Conservation (phyloP, 2,113 vertebrate genomes). For the Rhea pennata region DNA sequence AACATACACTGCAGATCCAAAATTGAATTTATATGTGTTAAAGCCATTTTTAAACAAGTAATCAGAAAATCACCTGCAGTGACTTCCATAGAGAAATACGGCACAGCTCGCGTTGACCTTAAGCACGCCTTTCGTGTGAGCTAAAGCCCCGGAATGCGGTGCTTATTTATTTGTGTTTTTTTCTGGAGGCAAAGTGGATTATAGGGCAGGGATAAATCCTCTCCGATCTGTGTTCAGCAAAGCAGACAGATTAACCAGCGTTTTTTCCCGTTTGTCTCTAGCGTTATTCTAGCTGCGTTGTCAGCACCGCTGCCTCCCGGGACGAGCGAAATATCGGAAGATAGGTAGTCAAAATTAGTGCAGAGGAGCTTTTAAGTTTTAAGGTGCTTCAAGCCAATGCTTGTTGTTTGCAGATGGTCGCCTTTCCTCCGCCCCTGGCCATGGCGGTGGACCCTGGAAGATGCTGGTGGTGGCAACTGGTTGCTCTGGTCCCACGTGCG, state of each 20-base stretch:
- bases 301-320: not conserved
- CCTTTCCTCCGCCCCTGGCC: not conserved
- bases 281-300: not conserved
- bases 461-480: no score
- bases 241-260: not conserved
- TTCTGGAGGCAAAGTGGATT: not conserved
- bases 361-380: not conserved
- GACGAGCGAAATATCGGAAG: accelerated
- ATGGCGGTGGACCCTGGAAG: not conserved
- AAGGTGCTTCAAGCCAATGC: not conserved
- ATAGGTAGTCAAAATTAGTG: no score
- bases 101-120: not conserved
- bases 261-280: not conserved
- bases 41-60: not conserved
- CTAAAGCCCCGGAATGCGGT: not conserved
- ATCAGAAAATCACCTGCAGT: not conserved
- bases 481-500: not conserved
- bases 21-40: no score
- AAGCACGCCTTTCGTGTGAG: no score
- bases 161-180: not conserved
- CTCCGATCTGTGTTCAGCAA: not conserved
- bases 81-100: no score
- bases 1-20: no score
- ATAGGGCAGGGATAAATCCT: not conserved
- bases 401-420: not conserved